Base-by-base conservation (phyloP, 2,113 vertebrate species). In the Campylorhamphus procurvoides region DNA sequence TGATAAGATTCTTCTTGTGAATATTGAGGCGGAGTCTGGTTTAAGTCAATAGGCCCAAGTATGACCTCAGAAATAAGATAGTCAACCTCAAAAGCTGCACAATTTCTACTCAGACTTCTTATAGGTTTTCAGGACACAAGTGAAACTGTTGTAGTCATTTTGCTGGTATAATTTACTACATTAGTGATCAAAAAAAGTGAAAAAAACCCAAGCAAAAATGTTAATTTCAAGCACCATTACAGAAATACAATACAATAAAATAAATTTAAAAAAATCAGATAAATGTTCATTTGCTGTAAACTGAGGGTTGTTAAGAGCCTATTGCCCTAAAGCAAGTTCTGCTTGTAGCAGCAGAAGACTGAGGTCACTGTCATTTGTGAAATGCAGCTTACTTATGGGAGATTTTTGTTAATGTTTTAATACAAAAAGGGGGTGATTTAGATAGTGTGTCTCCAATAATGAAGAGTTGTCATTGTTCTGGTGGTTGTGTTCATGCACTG, bases 161-260 rank as follows among this genome's bases (percentile, higher is more conserved):
- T 84, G 83, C 76, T 89, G 64, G n/a, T 91, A 83, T 93, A 94
- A 96, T 93, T 94, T 96, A 92, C 92, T 79, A 79, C 73, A 89
- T 80, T 93, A 92, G 92, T 93, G 83, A 81, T 88, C 39, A 94
- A 96, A 96, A 96, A 96, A 92, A 62, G 37, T 31, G 37, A 90
- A 83, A 87, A 83, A 83, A 89, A 73, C 3, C 42, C 18, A 35
- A 93, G 37, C 56, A 89, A 94, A 95, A 95, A 89, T 94, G 90
- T 90, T 96, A 93, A 95, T 96, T 96, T 96, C 96, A 96, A 96
- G 88, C 88, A 91, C 88, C 88, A 96, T 96, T 96, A 93, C 93
- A 93, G 92, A 96, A 96, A 93, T 96, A 94, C 93, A 92, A 95
- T 92, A 72, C n/a, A 90, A 90, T 90, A 92, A 85, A 93, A 95